Base-by-base conservation (phyloP, 2,113 vertebrate genomes). In the Pedionomus torquatus region DNA sequence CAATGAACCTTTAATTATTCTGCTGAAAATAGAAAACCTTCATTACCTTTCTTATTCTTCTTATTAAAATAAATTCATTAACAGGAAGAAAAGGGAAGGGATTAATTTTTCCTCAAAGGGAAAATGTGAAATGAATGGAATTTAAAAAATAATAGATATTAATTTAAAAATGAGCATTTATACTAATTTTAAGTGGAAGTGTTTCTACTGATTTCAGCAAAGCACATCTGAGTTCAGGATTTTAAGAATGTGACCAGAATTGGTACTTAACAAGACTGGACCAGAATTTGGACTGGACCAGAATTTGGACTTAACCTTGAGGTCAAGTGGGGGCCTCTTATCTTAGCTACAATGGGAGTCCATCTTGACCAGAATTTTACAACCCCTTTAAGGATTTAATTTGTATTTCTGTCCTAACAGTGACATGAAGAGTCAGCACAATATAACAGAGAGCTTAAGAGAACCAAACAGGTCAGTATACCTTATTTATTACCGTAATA, bases 61-160 rank as follows among this genome's bases (percentile, higher is more conserved):
- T 57, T 79, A 69, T 21, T 83, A 72, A 87, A 95, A 90, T 90
- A 83, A 93, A 92, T 92, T 91, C 63, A 91, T 90, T 96, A 94
- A 72, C 17, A 66, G 8, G 25, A 77, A 80, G 7, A 79, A 70
- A 60, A 82, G 5, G 21, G 49, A 74, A 83, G 63, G 49, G 49
- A 85, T 89, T 91, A 1, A 43, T 71, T 57, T 88, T 90, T 85
- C 5, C 74, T 88, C 84, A 74, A 68, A 90, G 70, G 87, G 11
- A 93, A 89, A 85, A 88, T 41, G 23, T 69, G n/a, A 77, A 91
- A 90, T 80, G 15, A 91, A 33, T 60, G 14, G 33, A 69, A 85
- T 37, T 76, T 35, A 54, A 85, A 69, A 49, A 8, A 58, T 41
- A 68, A n/a, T 63, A 74, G 17, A 20, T 69, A 52, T 18, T 77